Percentiles rank a stretch among this genome's conserved stretches.
Evolutionary conservation across 2,113 vertebrate genomes (phyloP).

Genomic region (Nerophis ophidion): DNA sequence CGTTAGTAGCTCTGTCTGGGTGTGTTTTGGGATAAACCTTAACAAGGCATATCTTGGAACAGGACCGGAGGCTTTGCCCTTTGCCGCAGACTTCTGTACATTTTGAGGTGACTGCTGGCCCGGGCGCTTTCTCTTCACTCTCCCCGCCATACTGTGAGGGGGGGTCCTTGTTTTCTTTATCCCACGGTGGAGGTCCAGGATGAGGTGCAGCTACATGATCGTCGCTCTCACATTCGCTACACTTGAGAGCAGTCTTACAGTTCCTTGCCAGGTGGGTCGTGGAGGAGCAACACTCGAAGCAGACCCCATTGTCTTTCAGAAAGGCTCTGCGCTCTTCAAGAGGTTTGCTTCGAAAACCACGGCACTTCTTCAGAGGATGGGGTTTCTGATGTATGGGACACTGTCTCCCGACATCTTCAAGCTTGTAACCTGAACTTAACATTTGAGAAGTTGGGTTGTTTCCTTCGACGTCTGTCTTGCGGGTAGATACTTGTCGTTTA

Average conservation of each 20-base stretch:
- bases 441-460: too few species aligned
- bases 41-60: not conserved
- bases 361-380: too few species aligned
- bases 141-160: not conserved
- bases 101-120: not conserved
- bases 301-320: too few species aligned
- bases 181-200: not conserved
- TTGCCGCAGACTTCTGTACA: slow-evolving; percentile 2
- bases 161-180: not conserved
- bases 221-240: slow-evolving; percentile 4
- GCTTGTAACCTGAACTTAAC: too few species aligned
- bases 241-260: slow-evolving; percentile 2
- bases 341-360: too few species aligned
- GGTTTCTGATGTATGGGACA: too few species aligned
- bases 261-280: not conserved
- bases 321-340: too few species aligned
- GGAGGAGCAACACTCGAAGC: not conserved
- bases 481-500: not conserved
- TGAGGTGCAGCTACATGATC: not conserved
- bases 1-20: not conserved
- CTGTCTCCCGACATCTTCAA: too few species aligned
- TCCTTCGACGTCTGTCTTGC: not conserved
- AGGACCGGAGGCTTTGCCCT: not conserved
- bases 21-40: not conserved
- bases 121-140: not conserved